Evolutionary conservation across 1,140 invertebrate genomes (phyloP).

Genomic region (Himalopsyche phryganea): DNA sequence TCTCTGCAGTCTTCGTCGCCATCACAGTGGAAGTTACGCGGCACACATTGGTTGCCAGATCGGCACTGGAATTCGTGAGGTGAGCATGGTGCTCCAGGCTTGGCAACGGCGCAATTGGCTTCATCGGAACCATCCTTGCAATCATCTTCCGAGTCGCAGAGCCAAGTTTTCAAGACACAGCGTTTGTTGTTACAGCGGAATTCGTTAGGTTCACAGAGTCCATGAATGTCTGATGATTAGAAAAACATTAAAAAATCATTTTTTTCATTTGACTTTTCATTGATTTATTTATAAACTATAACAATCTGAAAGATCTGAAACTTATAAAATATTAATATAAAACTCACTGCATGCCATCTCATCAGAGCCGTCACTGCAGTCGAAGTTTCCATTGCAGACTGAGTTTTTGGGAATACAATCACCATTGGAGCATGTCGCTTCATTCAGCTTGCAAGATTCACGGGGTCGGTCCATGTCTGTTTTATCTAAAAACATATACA

Average conservation of each 20-base stretch:
- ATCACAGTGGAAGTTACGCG: constrained; percentile 92
- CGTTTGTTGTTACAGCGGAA: constrained; percentile 82
- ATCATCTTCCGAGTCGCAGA: constrained; percentile 87
- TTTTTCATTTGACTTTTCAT: not conserved
- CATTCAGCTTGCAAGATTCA: constrained; percentile 64
- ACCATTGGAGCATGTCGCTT: constrained; percentile 89
- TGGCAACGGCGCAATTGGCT: constrained; percentile 56
- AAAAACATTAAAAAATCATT: constrained; percentile 5
- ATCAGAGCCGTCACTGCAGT: constrained; percentile 86
- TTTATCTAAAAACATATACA: constrained; percentile 40
- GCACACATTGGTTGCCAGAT: constrained; percentile 82
- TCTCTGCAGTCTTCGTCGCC: constrained; percentile 82
- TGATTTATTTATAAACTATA: constrained; percentile 6
- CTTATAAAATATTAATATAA: too few relatives aligned
- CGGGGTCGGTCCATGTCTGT: constrained; percentile 49
- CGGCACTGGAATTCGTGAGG: constrained; percentile 81
- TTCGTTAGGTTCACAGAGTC: constrained; percentile 87
- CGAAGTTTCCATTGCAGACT: constrained; percentile 77
- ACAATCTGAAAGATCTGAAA: constrained; percentile 2
- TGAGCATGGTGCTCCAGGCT: constrained; percentile 67
- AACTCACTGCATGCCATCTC: constrained; percentile 82
- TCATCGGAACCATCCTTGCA: constrained; percentile 90
- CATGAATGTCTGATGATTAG: constrained; percentile 47
- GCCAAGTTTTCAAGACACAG: constrained; percentile 90
- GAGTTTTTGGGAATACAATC: constrained; percentile 80